These are phyloP conservation scores for Papilio protenor DNA, from an alignment of 2,888 invertebrate genomes.

Conservation along the genomic window DNA sequence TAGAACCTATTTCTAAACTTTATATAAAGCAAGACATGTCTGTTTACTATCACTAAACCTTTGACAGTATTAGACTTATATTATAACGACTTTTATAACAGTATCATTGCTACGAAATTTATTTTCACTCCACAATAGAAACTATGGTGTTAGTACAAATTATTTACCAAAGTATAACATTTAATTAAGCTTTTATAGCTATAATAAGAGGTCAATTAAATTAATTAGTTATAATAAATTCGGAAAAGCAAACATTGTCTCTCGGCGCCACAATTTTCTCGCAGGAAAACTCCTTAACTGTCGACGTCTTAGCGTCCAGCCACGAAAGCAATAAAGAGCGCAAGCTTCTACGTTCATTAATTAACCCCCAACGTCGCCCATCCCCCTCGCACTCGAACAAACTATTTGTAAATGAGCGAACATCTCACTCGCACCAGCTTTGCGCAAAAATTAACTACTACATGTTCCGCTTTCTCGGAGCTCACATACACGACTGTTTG, in stretches of 20 bases:
- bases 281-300: conserved; percentile 80
- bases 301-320: conserved; percentile 82
- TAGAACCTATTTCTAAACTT: not conserved
- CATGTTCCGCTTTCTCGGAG: conserved; percentile 74
- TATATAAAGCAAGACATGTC: not conserved
- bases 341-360: conserved; percentile 85
- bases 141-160: not conserved
- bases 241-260: conserved; percentile 49
- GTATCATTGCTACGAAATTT: not conserved
- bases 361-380: conserved; percentile 76
- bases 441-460: conserved; percentile 85
- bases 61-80: not conserved
- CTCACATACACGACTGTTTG: conserved; percentile 71
- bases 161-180: not conserved
- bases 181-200: conserved; percentile 2
- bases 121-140: not conserved
- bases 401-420: conserved; percentile 81
- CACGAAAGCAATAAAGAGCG: conserved; percentile 84
- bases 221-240: conserved; percentile 41
- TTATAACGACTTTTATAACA: not conserved
- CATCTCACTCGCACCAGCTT: conserved; percentile 80
- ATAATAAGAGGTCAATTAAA: conserved; percentile 26
- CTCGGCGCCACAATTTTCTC: conserved; percentile 71
- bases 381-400: conserved; percentile 73
- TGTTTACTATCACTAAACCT: no score